A percentile compares a stretch with the other conserved stretches of the same genome.
phyloP scores from a whole-genome alignment of 2,888 invertebrate species.

The Nomada goodeniana region DNA sequence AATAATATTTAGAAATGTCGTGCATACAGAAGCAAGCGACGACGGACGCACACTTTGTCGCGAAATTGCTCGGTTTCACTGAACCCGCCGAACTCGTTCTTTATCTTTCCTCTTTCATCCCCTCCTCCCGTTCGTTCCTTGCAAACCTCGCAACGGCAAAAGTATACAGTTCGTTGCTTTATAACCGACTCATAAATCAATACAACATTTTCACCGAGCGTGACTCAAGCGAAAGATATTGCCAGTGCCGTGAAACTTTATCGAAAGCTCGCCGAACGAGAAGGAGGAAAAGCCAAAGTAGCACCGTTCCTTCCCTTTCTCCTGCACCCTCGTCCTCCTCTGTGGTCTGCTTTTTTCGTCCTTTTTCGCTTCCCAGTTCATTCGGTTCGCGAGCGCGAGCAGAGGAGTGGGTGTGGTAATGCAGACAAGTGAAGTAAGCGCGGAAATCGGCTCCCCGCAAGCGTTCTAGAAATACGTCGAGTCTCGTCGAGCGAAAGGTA shows the following conservation, averaged over 20 bases:
- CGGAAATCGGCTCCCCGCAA: slow-evolving; percentile 72
- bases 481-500: slow-evolving; percentile 76
- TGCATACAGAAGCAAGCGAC: slow-evolving; percentile 11
- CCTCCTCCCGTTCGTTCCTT: slow-evolving; percentile 30
- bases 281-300: slow-evolving; percentile 67
- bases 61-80: slow-evolving; percentile 50
- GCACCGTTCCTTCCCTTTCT: slow-evolving; percentile 8
- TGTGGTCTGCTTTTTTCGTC: neutral
- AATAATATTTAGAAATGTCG: slow-evolving; percentile 29
- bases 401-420: slow-evolving; percentile 47
- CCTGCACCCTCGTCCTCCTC: neutral
- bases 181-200: slow-evolving; percentile 73
- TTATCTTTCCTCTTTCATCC: slow-evolving; percentile 45
- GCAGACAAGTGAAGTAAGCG: slow-evolving; percentile 71
- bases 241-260: slow-evolving; percentile 79
- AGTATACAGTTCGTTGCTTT: slow-evolving; percentile 65
- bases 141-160: slow-evolving; percentile 44
- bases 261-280: slow-evolving; percentile 75
- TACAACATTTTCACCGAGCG: slow-evolving; percentile 74
- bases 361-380: slow-evolving; percentile 13
- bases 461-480: slow-evolving; percentile 67
- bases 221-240: slow-evolving; percentile 75
- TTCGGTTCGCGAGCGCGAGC: slow-evolving; percentile 19
- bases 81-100: slow-evolving; percentile 47
- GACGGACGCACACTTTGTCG: slow-evolving; percentile 18